Evolutionary conservation across 1,140 invertebrate genomes (phyloP).

Genomic region (Diploscapter pachys): DNA sequence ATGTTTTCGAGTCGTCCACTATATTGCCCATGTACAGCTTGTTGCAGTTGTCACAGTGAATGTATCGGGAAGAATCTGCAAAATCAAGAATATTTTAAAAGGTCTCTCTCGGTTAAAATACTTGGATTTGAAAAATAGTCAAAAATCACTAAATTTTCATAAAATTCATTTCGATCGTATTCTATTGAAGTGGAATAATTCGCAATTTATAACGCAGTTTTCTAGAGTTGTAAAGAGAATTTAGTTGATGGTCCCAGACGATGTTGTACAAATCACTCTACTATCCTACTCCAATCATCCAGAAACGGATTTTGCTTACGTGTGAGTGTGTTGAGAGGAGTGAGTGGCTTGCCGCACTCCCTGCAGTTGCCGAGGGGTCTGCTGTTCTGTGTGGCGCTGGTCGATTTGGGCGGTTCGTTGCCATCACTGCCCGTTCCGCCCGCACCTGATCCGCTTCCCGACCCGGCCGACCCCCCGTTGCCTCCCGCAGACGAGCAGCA

Average conservation of each 20-base stretch:
- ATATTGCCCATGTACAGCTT: conserved; percentile 30
- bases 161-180: background rate
- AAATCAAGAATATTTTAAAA: conserved; percentile 7
- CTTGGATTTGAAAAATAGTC: background rate
- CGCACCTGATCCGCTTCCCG: too few species aligned
- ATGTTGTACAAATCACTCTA: background rate
- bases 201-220: background rate
- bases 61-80: conserved; percentile 39
- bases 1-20: conserved; percentile 22
- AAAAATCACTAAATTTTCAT: background rate
- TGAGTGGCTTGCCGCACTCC: conserved; percentile 38
- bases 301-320: conserved; percentile 17
- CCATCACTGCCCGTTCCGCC: too few species aligned
- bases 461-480: too few species aligned
- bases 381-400: too few species aligned
- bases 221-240: background rate
- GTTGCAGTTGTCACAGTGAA: conserved; percentile 43
- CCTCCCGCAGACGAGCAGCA: too few species aligned
- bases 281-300: too few species aligned
- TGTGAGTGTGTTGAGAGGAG: conserved; percentile 31
- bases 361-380: conserved; percentile 35
- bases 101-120: conserved; percentile 3
- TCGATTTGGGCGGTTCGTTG: too few species aligned
- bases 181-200: conserved; percentile 1
- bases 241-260: too few species aligned